Evolutionary conservation across 2,888 invertebrate genomes (phyloP), one percentile per base, ranked within the genome.

Genomic region (Heterodera filipjevi): DNA sequence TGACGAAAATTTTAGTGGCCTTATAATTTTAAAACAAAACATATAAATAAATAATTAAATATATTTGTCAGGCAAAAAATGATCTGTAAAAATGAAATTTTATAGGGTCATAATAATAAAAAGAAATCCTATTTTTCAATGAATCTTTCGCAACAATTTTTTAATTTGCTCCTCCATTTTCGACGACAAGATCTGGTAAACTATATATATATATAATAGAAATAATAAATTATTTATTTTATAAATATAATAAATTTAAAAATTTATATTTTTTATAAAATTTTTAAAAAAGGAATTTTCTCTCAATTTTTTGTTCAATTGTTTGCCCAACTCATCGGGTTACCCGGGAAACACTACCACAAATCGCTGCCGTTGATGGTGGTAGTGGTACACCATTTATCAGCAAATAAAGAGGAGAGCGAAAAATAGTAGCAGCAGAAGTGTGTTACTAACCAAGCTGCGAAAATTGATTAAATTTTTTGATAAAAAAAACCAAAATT

Each of bases 111-210:
- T 44, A 44, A 66, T 66, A 33, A 33, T 33, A 30, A 6, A n/a
- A n/a, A n/a, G n/a, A n/a, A n/a, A n/a, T 66, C 5, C 14, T 22
- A 14, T 27, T 66, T 14, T 33, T 68, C 12, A 16, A 68, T 87
- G 75, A 85, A 87, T 77, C 83, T 87, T 84, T 86, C 87, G 39
- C 79, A 82, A 22, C 88, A 88, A 77, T 88, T 88, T 77, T 77
- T 88, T 79, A 85, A 86, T 68, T 81, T 88, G 5, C 80, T 88
- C 19, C 78, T 83, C 12, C 85, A 85, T 71, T 88, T 88, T 75
- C 83, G 87, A 12, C 71, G 88, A 46, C 86, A 86, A 12, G 88
- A 88, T 79, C 79, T 88, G 84, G 88, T 88, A 59, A 82, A n/a
- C n/a, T n/a, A n/a, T n/a, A n/a, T n/a, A n/a, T n/a, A n/a, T n/a